A percentile compares a stretch with the other conserved stretches of the same genome.
phyloP scores from a whole-genome alignment of 2,888 invertebrate genomes.

The Dasysyrphus tricinctus region DNA sequence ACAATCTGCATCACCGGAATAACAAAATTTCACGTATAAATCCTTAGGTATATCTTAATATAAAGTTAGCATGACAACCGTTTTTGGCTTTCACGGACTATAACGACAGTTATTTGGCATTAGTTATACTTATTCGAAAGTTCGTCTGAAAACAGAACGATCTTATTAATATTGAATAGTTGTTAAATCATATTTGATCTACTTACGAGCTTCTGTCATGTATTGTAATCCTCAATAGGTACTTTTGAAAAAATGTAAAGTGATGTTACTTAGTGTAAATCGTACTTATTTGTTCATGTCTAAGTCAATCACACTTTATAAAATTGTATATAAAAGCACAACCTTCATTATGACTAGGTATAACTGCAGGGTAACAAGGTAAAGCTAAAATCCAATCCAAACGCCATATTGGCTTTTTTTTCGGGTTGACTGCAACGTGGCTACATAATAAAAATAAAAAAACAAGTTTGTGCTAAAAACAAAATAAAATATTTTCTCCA shows the following conservation, averaged over 20 bases:
- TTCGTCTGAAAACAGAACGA: no score
- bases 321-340: not conserved
- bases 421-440: constrained; percentile 2
- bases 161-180: no score
- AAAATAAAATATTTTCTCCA: not conserved
- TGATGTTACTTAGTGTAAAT: not conserved
- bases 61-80: no score
- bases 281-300: not conserved
- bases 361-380: not conserved
- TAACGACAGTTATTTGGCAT: no score
- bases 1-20: no score
- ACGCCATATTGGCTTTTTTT: not conserved
- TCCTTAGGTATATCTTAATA: no score
- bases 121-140: no score
- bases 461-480: not conserved
- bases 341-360: not conserved
- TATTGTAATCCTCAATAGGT: no score
- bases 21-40: no score
- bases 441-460: not conserved
- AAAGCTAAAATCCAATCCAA: constrained; percentile 5
- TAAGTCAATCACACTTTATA: not conserved
- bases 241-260: not conserved
- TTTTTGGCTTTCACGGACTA: no score
- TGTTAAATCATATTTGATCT: not conserved
- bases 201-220: not conserved